A percentile compares a stretch with the other conserved stretches of the same genome.
These are phyloP conservation scores for Acestrorhynchus altus DNA, from an alignment of 2,797 vertebrate genomes.

Conservation along the genomic window DNA sequence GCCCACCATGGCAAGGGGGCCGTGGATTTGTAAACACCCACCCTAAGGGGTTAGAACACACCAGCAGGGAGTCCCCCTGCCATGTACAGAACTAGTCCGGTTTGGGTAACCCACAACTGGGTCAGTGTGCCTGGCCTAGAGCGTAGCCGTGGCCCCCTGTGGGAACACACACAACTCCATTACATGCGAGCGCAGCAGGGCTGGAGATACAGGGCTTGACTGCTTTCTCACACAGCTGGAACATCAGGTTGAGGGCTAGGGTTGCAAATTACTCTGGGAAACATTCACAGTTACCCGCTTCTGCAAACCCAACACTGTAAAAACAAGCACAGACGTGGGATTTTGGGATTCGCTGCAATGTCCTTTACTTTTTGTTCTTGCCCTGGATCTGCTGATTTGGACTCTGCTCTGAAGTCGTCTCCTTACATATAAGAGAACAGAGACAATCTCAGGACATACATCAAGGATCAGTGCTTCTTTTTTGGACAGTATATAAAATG, in stretches of 20 bases:
- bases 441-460: no score
- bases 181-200: constrained; percentile 16
- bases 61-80: constrained; percentile 27
- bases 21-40: neutral
- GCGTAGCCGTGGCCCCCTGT: neutral
- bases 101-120: constrained; percentile 51
- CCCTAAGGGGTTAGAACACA: neutral
- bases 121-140: constrained; percentile 45
- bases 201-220: constrained; percentile 3
- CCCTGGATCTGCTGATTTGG: no score
- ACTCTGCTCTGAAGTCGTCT: no score
- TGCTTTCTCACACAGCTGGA: constrained; percentile 44
- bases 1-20: constrained; percentile 26
- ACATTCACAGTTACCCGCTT: neutral
- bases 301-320: neutral
- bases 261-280: constrained; percentile 17
- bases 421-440: no score
- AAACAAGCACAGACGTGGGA: neutral
- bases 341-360: neutral
- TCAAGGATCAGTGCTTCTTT: no score
- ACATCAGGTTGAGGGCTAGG: neutral
- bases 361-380: no score
- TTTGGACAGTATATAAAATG: no score
- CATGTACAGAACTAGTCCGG: neutral
- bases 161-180: constrained; percentile 37